phyloP scores from a whole-genome alignment of 1,140 invertebrate genomes.

The Psilanteris sp. region DNA sequence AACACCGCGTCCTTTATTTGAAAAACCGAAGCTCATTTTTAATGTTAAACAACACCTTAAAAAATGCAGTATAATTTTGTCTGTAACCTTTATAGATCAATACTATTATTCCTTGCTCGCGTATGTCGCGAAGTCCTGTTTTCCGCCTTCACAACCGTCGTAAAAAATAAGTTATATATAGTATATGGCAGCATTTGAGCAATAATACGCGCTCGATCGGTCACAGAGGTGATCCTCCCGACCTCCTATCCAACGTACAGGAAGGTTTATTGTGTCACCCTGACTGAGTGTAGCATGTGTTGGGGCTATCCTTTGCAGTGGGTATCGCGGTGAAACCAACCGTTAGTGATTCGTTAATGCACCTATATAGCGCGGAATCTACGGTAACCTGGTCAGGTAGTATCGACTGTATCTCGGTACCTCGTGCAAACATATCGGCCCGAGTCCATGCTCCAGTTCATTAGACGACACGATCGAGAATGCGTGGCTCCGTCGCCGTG shows the following conservation, averaged over 20 bases:
- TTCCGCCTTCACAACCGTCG: slow-evolving; percentile 1
- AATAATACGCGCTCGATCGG: slow-evolving; percentile 66
- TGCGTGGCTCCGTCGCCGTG: slow-evolving; percentile 17
- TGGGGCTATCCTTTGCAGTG: slow-evolving; percentile 20
- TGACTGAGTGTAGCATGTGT: slow-evolving; percentile 16
- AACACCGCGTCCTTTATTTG: no score
- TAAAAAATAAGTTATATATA: slow-evolving; percentile 52
- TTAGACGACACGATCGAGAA: slow-evolving; percentile 57
- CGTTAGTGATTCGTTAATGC: slow-evolving; percentile 52
- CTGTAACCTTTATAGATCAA: no score
- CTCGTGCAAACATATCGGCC: slow-evolving; percentile 64
- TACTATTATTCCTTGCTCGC: neutral
- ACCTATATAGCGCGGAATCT: slow-evolving; percentile 59
- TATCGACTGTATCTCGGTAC: slow-evolving; percentile 56
- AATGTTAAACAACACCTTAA: no score
- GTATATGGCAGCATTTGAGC: slow-evolving; percentile 37
- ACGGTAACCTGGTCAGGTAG: slow-evolving; percentile 67
- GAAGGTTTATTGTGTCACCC: slow-evolving; percentile 36
- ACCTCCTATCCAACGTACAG: slow-evolving; percentile 27
- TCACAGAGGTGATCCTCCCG: slow-evolving; percentile 62
- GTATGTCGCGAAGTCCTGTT: neutral
- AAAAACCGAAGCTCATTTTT: no score
- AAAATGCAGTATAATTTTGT: no score
- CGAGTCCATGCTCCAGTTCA: slow-evolving; percentile 63
- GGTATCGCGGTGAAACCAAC: slow-evolving; percentile 22